Evolutionary conservation across 2,113 vertebrate genomes (phyloP).

Genomic region (Gila orcuttii): DNA sequence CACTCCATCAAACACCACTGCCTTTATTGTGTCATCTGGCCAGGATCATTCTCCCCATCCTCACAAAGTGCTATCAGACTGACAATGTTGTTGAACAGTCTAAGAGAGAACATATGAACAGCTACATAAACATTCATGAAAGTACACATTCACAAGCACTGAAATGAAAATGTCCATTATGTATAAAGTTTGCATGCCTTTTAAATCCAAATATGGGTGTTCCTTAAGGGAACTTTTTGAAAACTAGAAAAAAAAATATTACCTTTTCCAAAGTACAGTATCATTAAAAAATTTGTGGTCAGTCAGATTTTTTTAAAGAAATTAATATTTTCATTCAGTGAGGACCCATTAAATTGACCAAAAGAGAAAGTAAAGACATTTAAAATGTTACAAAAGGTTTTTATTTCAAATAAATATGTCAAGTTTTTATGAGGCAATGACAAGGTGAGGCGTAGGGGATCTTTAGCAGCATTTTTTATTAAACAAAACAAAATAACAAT

Average conservation of each 20-base stretch:
- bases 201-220: slow-evolving; percentile 15
- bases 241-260: neutral
- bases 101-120: neutral
- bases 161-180: slow-evolving; percentile 2
- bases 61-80: slow-evolving; percentile 18
- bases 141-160: slow-evolving; percentile 13
- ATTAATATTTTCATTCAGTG: neutral
- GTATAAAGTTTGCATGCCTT: slow-evolving; percentile 3
- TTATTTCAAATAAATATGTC: neutral
- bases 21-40: slow-evolving; percentile 57
- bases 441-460: too few relatives aligned
- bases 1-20: slow-evolving; percentile 45
- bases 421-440: too few relatives aligned
- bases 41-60: slow-evolving; percentile 48
- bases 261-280: neutral
- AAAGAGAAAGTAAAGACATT: neutral
- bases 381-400: neutral
- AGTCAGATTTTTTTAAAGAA: neutral
- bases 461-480: too few relatives aligned
- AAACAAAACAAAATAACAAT: too few relatives aligned
- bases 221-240: neutral
- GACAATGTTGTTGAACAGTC: slow-evolving; percentile 18
- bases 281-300: neutral
- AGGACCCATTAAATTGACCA: neutral
- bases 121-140: neutral